phyloP scores from a whole-genome alignment of 2,797 vertebrate genomes.

The Gorsachius magnificus region DNA sequence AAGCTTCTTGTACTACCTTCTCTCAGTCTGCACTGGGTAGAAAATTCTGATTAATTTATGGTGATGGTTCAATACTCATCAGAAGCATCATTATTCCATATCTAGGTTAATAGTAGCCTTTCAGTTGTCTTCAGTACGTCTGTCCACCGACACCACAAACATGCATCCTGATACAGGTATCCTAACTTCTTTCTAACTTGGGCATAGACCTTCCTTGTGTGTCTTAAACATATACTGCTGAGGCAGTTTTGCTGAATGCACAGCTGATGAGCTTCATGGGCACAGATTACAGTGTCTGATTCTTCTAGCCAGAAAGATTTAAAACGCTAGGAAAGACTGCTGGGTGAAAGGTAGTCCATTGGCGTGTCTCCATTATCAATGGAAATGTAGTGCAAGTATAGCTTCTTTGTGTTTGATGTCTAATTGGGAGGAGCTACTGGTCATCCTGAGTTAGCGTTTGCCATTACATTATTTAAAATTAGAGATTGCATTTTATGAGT shows the following conservation, averaged over 20 bases:
- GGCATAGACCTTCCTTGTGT: neutral
- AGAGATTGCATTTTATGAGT: neutral
- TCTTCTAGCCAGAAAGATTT: neutral
- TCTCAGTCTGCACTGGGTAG: neutral
- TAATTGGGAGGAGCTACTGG: neutral
- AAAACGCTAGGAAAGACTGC: neutral
- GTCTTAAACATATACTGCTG: neutral
- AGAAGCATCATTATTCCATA: neutral
- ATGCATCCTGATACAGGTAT: neutral
- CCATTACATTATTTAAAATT: neutral
- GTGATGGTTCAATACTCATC: neutral
- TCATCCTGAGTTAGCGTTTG: neutral
- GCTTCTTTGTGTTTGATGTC: neutral
- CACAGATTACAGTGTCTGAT: neutral
- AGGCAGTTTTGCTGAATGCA: neutral
- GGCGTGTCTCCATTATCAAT: rapidly evolving
- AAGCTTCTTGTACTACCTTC: neutral
- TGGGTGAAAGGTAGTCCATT: neutral
- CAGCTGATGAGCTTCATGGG: neutral
- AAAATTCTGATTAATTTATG: neutral
- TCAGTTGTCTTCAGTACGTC: neutral
- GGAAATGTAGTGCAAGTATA: neutral
- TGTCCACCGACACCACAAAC: neutral
- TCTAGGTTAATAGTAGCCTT: neutral
- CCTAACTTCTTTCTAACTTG: neutral